phyloP scores from a whole-genome alignment of 2,797 vertebrate species.

The Myotis myotis region DNA sequence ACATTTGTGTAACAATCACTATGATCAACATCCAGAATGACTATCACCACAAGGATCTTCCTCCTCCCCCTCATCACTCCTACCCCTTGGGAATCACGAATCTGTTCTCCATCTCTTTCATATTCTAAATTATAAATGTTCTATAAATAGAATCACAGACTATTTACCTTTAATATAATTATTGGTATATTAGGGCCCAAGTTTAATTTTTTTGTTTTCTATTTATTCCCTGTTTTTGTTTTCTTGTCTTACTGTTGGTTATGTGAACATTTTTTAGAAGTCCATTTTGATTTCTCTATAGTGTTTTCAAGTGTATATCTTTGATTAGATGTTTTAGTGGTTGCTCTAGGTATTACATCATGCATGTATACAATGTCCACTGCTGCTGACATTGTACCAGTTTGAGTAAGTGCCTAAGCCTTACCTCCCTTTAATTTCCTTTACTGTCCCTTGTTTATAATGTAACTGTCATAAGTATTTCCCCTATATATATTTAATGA shows the following conservation, averaged over 20 bases:
- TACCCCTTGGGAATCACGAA: not conserved
- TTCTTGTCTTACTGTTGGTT: not conserved
- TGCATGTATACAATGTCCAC: not conserved
- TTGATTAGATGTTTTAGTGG: not conserved
- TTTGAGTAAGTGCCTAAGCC: not conserved
- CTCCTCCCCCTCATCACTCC: not conserved
- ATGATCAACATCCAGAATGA: not conserved
- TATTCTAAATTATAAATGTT: not conserved
- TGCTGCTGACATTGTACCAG: not conserved
- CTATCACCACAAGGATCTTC: not conserved
- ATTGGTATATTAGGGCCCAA: not conserved
- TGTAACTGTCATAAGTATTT: not conserved
- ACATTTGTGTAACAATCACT: not conserved
- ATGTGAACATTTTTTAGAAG: not conserved
- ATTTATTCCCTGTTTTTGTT: not conserved
- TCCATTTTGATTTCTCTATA: not conserved
- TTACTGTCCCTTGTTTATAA: slow-evolving; percentile 20
- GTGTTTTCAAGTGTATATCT: not conserved
- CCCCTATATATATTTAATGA: not conserved
- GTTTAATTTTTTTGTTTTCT: not conserved
- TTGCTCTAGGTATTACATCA: not conserved
- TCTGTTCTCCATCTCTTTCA: not conserved
- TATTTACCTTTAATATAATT: not conserved
- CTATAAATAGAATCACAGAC: not conserved
- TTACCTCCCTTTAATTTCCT: not conserved